Base-by-base conservation (phyloP, 2,113 vertebrate species). In the Ivindomyrus marchei region DNA sequence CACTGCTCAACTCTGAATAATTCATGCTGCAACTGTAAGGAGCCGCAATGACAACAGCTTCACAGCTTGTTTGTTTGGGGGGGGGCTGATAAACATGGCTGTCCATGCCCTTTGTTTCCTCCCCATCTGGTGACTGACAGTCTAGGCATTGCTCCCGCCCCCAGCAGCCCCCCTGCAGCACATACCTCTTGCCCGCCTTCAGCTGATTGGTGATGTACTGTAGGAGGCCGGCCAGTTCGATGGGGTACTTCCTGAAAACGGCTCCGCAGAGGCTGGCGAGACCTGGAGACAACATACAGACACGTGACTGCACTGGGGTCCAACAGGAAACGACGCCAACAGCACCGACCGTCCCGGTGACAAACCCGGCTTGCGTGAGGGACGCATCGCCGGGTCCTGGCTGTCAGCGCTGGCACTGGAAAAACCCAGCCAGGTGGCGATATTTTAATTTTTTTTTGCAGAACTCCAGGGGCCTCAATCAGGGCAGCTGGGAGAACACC, bases 151-250 rank as follows among this genome's bases (percentile, higher is more conserved):
- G 62, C n/a, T 66, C 49, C 2, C 83, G 0, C 39, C 19, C 42
- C 70, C 42, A 5, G 15, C 66, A 52, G 45, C n/a, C 42, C 49
- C 39, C 47, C 45, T 10, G 53, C 27, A 42, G 19, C 19, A 39
- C 95, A 85, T 95, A 97, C 98, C 98, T 99, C 95, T 99, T 99
- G 52, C 98, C 98, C 91, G 98, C 98, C 92, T 99, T 99, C 84
- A 99, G 95, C 91, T 99, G 98, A 95, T 99, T 99, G 93, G 98
- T 98, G 58, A 99, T 98, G 91, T 99, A 99, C 90, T 99, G 98
- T 91, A 99, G 97, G 46, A 99, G 97, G 56, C 98, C 98, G 89
- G 97, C 98, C 92, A 99, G 95, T 94, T 99, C 98, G 90, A 99
- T 99, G 0, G 98, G 98, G 92, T 99, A 99, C 94, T 99, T 99